Percentiles rank a stretch among this genome's conserved stretches.
Evolutionary conservation across 1,140 invertebrate genomes (phyloP).

Genomic region (Listronotus bonariensis): DNA sequence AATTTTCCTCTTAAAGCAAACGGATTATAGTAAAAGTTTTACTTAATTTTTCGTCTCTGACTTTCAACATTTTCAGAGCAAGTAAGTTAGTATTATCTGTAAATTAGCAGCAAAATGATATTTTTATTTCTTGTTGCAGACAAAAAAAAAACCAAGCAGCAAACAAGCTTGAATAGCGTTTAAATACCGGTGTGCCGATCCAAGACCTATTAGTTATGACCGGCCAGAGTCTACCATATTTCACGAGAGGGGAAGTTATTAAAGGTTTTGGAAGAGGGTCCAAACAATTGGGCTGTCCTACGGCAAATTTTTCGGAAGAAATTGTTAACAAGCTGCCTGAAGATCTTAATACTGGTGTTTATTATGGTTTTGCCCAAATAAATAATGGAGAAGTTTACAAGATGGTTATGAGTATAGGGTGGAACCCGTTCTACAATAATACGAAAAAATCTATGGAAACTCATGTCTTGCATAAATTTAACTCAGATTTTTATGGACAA

Average conservation of each 20-base stretch:
- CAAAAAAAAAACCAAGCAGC: constrained; percentile 9
- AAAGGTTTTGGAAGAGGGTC: constrained; percentile 93
- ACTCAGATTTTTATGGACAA: constrained; percentile 86
- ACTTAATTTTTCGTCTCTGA: constrained; percentile 38
- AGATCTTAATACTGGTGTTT: constrained; percentile 80
- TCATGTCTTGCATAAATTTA: constrained; percentile 86
- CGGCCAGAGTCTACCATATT: constrained; percentile 66
- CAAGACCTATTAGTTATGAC: constrained; percentile 16
- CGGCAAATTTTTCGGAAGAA: constrained; percentile 85
- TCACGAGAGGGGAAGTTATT: constrained; percentile 76
- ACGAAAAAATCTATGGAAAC: constrained; percentile 93
- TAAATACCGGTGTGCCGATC: neutral
- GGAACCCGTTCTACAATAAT: constrained; percentile 96
- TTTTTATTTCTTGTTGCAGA: constrained; percentile 2
- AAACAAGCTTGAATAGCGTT: neutral
- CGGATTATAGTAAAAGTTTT: neutral
- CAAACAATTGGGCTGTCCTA: constrained; percentile 89
- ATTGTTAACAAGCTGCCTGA: constrained; percentile 79
- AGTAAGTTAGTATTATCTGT: constrained; percentile 12
- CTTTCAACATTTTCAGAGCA: constrained; percentile 28
- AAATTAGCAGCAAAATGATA: constrained; percentile 4
- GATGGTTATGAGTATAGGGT: constrained; percentile 96
- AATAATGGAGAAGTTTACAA: constrained; percentile 71
- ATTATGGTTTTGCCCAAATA: constrained; percentile 91
- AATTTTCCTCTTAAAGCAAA: constrained; percentile 5